Evolutionary conservation across 1,140 invertebrate species (phyloP).

Genomic region (Drosophila sechellia): DNA sequence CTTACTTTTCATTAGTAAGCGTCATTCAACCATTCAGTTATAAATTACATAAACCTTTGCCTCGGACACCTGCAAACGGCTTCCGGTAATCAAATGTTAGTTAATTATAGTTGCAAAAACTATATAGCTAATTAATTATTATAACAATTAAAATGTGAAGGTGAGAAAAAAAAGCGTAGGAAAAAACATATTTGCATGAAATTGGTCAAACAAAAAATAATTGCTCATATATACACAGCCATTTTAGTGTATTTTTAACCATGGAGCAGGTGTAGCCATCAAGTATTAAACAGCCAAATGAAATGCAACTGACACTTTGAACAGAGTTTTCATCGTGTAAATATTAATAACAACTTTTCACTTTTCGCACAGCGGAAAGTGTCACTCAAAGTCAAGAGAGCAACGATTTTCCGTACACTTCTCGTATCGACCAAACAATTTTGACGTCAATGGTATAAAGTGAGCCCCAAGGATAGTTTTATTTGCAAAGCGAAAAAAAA

Average conservation of each 20-base stretch:
- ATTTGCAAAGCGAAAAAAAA: neutral
- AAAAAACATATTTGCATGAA: slow-evolving; percentile 61
- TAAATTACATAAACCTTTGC: slow-evolving; percentile 35
- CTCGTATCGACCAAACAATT: slow-evolving; percentile 68
- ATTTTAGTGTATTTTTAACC: slow-evolving; percentile 16
- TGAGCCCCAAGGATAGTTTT: slow-evolving; percentile 35
- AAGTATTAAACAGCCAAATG: slow-evolving; percentile 46
- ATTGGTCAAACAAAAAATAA: slow-evolving; percentile 16
- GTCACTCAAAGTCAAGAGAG: slow-evolving; percentile 75
- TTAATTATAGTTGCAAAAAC: slow-evolving; percentile 59
- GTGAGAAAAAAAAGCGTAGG: slow-evolving; percentile 17
- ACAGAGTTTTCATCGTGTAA: slow-evolving; percentile 57
- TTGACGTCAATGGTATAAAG: slow-evolving; percentile 42
- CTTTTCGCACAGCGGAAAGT: slow-evolving; percentile 73
- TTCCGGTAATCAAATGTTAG: slow-evolving; percentile 65
- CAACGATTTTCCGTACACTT: slow-evolving; percentile 51
- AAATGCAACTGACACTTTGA: slow-evolving; percentile 39
- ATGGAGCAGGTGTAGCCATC: slow-evolving; percentile 36
- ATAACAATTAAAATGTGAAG: slow-evolving; percentile 56
- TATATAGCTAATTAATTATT: slow-evolving; percentile 66
- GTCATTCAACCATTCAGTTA: slow-evolving; percentile 31
- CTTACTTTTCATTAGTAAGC: slow-evolving; percentile 10
- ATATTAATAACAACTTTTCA: slow-evolving; percentile 79
- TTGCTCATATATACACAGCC: slow-evolving; percentile 13
- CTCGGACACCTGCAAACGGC: slow-evolving; percentile 42